Evolutionary conservation across 2,113 vertebrate species (phyloP), one percentile per base, ranked within the genome.

Genomic region (Ranitomeya variabilis): DNA sequence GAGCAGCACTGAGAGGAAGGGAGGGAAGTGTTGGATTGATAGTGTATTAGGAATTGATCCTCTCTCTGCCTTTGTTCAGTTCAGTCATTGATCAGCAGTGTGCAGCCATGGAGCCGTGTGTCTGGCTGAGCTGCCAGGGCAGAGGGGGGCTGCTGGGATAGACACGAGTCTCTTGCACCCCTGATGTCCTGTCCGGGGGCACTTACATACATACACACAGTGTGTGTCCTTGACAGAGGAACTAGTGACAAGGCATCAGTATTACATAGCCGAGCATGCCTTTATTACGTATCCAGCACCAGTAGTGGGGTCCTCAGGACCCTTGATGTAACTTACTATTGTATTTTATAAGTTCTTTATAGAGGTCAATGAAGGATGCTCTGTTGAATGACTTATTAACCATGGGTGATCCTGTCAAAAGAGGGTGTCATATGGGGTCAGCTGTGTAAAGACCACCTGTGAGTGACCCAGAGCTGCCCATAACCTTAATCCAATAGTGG

Each of bases 41-140:
- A 96, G 95, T 54, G 96, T 96, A 97, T 97, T 95, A 97, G 96
- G 93, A 96, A 98, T 97, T 96, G 97, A 98, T 97, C 95, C 80
- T 92, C 90, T 92, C 94, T 94, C 94, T 95, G 96, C 96, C 97
- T 99, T 98, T 98, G 97, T 98, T 98, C 97, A 92, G 95, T 96
- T 97, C 96, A 95, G 93, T 97, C 96, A 97, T 97, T 94, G 96
- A 97, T 97, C 95, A 95, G 95, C 92, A 92, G 90, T 90, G 87
- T 87, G 89, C 90, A 73, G 77, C 91, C 87, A 71, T 71, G 67
- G 92, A 91, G 92, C 92, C 45, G 91, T 60, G 92, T 87, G 86
- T 87, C 90, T 89, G 77, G 60, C 76, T 55, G 86, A 73, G 52
- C 62, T 59, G 67, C 52, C 60, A 0, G 26, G 62, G 51, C 1